Conservation (phyloP, 2,888 invertebrate genomes). For the Eupithecia subfuscata region DNA sequence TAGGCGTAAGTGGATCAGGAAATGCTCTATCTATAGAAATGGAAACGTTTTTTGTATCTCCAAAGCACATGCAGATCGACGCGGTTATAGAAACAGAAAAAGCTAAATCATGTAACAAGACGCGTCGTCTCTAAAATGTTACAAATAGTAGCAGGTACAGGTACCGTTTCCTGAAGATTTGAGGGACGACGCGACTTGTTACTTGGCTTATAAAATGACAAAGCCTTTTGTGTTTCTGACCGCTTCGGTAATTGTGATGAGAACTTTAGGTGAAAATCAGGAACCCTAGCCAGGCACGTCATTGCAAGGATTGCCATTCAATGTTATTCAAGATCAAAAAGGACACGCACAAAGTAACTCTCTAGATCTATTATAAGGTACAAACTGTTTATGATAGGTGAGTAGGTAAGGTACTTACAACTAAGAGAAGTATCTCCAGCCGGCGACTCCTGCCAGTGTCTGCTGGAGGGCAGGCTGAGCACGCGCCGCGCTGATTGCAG, state of each 20-base stretch:
- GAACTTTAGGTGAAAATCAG: not conserved
- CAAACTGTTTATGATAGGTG: not conserved
- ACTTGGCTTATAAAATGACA: not conserved
- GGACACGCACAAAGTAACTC: not conserved
- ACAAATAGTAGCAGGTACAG: no score
- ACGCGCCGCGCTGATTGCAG: slow-evolving; percentile 70
- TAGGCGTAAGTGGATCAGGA: no score
- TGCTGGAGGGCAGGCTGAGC: slow-evolving; percentile 64
- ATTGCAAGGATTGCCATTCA: not conserved
- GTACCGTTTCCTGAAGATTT: no score
- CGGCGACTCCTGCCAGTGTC: slow-evolving; percentile 80
- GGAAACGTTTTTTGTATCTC: not conserved
- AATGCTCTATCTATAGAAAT: not conserved
- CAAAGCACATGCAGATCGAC: not conserved
- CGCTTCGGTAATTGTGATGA: not conserved
- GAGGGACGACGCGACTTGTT: not conserved
- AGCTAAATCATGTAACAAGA: no score
- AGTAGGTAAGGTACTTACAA: slow-evolving; percentile 64
- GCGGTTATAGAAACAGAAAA: no score
- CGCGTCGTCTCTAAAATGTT: no score
- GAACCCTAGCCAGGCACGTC: not conserved
- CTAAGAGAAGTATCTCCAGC: slow-evolving; percentile 85
- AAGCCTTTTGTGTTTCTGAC: not conserved
- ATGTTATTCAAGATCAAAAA: not conserved
- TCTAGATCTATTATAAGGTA: not conserved